Evolutionary conservation across 2,797 vertebrate genomes (phyloP).

Genomic region (Cuniculus paca): DNA sequence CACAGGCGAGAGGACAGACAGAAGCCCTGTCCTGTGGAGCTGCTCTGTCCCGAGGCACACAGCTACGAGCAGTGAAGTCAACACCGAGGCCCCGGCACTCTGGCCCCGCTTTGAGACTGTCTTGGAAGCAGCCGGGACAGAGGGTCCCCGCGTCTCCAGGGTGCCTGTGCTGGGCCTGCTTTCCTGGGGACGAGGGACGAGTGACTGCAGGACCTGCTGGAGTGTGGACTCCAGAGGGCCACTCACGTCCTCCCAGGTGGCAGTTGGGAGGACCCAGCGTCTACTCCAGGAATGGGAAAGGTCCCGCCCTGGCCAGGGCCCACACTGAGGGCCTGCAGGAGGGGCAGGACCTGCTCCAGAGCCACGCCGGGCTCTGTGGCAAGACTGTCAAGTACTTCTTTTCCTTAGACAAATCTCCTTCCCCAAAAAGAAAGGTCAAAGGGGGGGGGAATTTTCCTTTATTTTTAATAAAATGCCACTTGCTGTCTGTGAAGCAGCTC

Average conservation of each 20-base stretch:
- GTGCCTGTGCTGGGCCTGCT: background rate
- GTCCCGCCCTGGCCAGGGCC: background rate
- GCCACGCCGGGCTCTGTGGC: background rate
- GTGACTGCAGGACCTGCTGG: background rate
- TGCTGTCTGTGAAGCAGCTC: constrained; percentile 91
- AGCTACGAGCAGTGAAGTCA: background rate
- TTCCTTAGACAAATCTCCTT: constrained; percentile 81
- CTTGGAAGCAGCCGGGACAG: background rate
- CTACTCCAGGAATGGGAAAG: background rate
- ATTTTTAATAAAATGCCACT: constrained; percentile 95
- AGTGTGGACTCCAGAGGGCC: background rate
- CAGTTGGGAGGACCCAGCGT: background rate
- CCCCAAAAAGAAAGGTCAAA: constrained; percentile 86
- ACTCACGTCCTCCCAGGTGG: background rate
- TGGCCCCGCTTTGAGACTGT: background rate
- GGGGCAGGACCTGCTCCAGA: background rate
- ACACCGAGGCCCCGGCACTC: background rate
- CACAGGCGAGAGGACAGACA: background rate
- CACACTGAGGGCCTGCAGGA: background rate
- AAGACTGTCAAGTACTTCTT: constrained; percentile 49
- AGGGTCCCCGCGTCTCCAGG: background rate
- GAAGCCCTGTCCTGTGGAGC: background rate
- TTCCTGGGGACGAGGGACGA: background rate
- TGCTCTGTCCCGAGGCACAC: background rate
- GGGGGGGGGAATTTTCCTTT: constrained; percentile 85